Percentiles rank a stretch among this genome's conserved stretches.
phyloP scores from a whole-genome alignment of 2,797 vertebrate genomes.

The Anguilla megastoma region DNA sequence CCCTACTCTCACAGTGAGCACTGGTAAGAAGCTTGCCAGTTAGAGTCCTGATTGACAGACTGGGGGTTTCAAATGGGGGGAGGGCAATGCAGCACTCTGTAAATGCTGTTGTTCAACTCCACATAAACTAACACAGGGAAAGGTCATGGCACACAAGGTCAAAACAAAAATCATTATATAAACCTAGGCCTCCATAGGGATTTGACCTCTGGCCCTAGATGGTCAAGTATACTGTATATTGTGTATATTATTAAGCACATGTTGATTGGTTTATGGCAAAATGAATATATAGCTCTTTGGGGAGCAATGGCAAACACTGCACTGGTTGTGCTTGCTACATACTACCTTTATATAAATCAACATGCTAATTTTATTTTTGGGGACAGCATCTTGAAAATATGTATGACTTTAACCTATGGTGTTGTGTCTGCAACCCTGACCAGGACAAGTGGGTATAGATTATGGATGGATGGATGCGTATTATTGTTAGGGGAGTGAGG shows the following conservation, averaged over 20 bases:
- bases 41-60: background rate
- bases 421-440: background rate
- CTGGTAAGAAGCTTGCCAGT: background rate
- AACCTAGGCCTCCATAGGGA: background rate
- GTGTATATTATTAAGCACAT: background rate
- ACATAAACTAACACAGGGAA: background rate
- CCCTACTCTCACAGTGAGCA: background rate
- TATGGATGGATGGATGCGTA: too few species aligned
- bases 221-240: background rate
- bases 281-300: background rate
- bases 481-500: too few species aligned
- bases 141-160: constrained; percentile 10
- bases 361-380: background rate
- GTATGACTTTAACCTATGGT: background rate
- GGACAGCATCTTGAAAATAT: background rate
- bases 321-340: constrained; percentile 9
- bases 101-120: background rate
- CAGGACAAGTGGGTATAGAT: too few species aligned
- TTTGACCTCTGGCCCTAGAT: background rate
- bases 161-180: background rate
- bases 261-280: background rate
- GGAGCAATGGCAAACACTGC: background rate
- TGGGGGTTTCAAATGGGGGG: background rate
- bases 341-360: background rate
- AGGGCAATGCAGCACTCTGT: background rate